Conservation (phyloP, 2,797 vertebrate species). For the Pipistrellus pygmaeus region DNA sequence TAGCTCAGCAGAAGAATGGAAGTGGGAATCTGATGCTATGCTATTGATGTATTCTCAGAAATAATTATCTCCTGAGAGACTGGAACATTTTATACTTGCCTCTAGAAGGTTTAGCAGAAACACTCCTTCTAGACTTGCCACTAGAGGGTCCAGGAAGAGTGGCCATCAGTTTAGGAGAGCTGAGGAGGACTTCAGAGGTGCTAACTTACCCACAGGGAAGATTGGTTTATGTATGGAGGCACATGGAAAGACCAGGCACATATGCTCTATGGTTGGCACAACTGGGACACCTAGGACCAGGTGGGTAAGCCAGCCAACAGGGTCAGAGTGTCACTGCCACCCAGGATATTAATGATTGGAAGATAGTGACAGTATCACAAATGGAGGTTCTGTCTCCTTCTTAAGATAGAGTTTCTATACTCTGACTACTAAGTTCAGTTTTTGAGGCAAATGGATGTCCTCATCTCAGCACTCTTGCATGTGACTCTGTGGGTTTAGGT, state of each 20-base stretch:
- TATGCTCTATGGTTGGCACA: fast-evolving
- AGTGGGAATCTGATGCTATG: not conserved
- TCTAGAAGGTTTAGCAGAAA: not conserved
- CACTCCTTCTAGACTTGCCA: not conserved
- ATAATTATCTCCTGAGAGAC: not conserved
- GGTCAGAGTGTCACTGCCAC: not conserved
- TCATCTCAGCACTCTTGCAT: not conserved
- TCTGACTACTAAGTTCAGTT: not conserved
- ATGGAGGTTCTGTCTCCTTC: not conserved
- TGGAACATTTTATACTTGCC: not conserved
- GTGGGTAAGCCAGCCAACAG: not conserved
- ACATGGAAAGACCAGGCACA: not conserved
- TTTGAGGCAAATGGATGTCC: not conserved
- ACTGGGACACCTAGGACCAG: too few relatives aligned
- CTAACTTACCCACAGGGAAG: not conserved
- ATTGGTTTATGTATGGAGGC: not conserved
- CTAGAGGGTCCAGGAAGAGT: not conserved
- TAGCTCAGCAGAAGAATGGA: not conserved
- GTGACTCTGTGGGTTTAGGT: not conserved
- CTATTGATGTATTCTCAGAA: not conserved
- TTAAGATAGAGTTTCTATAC: not conserved
- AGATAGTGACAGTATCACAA: fast-evolving
- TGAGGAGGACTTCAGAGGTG: not conserved
- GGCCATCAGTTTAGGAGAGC: not conserved
- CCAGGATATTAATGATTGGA: not conserved